Conservation (phyloP, 2,113 vertebrate species). For the Leptosomus discolor region DNA sequence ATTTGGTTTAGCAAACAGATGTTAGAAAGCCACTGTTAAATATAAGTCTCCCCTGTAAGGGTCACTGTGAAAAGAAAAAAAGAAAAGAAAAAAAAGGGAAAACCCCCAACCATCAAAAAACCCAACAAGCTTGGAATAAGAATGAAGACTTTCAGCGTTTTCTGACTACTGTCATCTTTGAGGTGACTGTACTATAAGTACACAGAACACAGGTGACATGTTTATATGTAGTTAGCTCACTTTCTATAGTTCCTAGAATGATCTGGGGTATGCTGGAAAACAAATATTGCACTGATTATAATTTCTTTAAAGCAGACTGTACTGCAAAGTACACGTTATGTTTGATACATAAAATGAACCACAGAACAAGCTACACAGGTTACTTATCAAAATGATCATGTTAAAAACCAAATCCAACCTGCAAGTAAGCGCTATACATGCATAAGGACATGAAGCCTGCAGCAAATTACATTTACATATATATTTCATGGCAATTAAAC, state of each 20-base stretch:
- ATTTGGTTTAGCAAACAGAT: conserved; percentile 38
- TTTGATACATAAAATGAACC: background rate
- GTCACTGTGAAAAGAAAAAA: background rate
- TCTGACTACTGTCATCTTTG: background rate
- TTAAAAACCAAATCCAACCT: background rate
- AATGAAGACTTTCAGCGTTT: background rate
- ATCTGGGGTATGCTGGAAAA: background rate
- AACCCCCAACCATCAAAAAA: background rate
- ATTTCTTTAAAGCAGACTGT: background rate
- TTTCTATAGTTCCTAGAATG: background rate
- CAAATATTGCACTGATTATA: background rate
- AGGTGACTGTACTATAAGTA: background rate
- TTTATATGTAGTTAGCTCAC: background rate
- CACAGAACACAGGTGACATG: background rate
- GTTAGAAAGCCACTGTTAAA: conserved; percentile 17
- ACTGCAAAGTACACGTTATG: background rate
- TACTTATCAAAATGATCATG: background rate
- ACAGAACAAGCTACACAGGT: background rate
- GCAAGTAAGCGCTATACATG: background rate
- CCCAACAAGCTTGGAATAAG: background rate
- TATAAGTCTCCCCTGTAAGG: background rate
- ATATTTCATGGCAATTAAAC: conserved; percentile 7
- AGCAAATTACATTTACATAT: conserved; percentile 14
- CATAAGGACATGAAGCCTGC: background rate
- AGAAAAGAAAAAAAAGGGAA: accelerated